These are phyloP conservation scores for Orestias chungarensis DNA, from an alignment of 2,797 vertebrate genomes.

Conservation along the genomic window DNA sequence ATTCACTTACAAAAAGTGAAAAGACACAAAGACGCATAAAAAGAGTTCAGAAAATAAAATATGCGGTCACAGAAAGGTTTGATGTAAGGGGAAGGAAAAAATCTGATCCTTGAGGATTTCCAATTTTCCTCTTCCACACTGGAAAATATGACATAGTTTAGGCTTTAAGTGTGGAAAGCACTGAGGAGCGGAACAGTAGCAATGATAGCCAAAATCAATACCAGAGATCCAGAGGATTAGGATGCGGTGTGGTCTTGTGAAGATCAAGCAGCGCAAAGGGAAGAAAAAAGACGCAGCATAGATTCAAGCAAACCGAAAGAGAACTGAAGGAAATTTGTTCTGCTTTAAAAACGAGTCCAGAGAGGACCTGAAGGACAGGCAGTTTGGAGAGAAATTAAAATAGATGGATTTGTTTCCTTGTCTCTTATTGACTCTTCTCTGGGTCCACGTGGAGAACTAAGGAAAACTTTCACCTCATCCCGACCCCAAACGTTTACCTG, in stretches of 20 bases:
- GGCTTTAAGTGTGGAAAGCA: constrained; percentile 24
- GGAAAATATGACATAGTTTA: constrained; percentile 59
- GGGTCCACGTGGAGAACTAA: constrained; percentile 17
- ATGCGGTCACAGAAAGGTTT: constrained; percentile 13
- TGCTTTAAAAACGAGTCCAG: constrained; percentile 34
- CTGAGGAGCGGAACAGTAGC: constrained; percentile 22
- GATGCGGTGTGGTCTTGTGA: constrained; percentile 37
- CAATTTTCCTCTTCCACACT: constrained; percentile 31
- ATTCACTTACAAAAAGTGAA: background rate
- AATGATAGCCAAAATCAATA: constrained; percentile 63
- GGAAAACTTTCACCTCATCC: constrained; percentile 17
- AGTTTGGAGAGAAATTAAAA: constrained; percentile 42
- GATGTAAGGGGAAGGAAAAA: constrained; percentile 4
- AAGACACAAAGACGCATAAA: background rate
- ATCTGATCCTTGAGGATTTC: constrained; percentile 24
- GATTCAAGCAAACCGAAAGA: constrained; percentile 17
- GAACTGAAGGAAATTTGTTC: constrained; percentile 33
- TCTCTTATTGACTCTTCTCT: constrained; percentile 15
- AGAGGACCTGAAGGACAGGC: constrained; percentile 16
- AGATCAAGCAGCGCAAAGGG: constrained; percentile 24
- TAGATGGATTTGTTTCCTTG: constrained; percentile 26
- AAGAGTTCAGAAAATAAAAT: background rate
- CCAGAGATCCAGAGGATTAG: constrained; percentile 43
- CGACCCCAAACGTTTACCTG: constrained; percentile 60
- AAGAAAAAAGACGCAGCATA: constrained; percentile 19